Base-by-base conservation (phyloP, 2,888 invertebrate species). In the Ennomos erosarius region DNA sequence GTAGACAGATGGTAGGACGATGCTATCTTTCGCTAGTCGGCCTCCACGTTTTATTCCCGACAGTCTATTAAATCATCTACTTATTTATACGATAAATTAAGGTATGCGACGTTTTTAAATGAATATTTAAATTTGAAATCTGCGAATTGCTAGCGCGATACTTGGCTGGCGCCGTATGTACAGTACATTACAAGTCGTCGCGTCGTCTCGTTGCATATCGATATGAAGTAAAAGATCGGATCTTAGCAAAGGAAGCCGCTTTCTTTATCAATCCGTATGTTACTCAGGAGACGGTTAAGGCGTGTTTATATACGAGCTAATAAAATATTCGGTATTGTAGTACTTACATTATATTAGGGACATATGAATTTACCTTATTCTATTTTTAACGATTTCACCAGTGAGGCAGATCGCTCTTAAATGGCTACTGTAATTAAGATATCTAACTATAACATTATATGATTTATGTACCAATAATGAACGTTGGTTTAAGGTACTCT, bases 171-270 rank as follows among this genome's bases (percentile, higher is more conserved):
- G 12, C 35, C 10, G 40, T 37, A 26, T 26, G 26, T 72, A 70
- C 67, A 68, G 68, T 68, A 64, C 67, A 68, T 68, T 68, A 64
- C 70, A 62, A 66, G 73, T 60, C 70, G 67, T 72, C 69, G 60
- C 70, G 67, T 72, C 69, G 60, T 68, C 51, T 63, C 53, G 60
- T 66, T 59, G 61, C 63, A 57, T 42, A 44, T 63, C 65, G 60
- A 64, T 66, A 67, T 61, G 58, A 55, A 64, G 54, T 64, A 75
- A 73, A 73, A 76, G 82, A 86, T 85, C 81, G 78, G 84, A 89
- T 90, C 85, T 79, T 64, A 50, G 78, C 87, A 88, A 86, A 88
- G 82, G 88, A 79, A 65, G 87, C 90, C 89, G 89, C 87, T 70
- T 78, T 74, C 76, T 76, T 86, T 90, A 90, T 89, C 88, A 81